phyloP scores from a whole-genome alignment of 2,113 vertebrate species.

The Mugil cephalus region DNA sequence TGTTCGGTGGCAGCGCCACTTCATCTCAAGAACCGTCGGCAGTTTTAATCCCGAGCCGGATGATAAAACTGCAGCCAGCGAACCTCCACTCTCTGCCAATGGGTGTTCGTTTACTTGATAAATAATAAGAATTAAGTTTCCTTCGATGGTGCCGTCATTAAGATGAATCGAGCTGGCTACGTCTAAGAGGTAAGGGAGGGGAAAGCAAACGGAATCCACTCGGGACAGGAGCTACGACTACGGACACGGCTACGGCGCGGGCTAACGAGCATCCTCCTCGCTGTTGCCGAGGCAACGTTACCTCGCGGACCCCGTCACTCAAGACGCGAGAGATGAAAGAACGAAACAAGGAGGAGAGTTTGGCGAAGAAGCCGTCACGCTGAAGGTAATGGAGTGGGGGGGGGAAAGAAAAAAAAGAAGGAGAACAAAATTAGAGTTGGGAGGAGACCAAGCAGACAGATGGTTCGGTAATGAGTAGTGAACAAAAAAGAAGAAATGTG shows the following conservation, averaged over 20 bases:
- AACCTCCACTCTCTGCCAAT: slow-evolving; percentile 30
- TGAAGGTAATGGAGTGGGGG: slow-evolving; percentile 76
- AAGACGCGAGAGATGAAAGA: slow-evolving; percentile 82
- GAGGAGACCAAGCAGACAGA: slow-evolving; percentile 43
- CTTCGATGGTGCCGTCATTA: slow-evolving; percentile 26
- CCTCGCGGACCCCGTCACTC: slow-evolving; percentile 83
- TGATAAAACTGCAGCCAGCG: slow-evolving; percentile 40
- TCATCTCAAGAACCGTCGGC: slow-evolving; percentile 21
- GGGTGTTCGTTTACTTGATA: slow-evolving; percentile 40
- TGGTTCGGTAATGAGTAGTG: slow-evolving; percentile 22
- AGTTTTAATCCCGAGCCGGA: slow-evolving; percentile 26
- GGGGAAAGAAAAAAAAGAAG: slow-evolving; percentile 63
- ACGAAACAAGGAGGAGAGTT: slow-evolving; percentile 86
- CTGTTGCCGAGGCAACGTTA: slow-evolving; percentile 78
- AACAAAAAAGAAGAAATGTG: slow-evolving; percentile 7
- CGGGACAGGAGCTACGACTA: slow-evolving; percentile 48
- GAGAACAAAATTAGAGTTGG: slow-evolving; percentile 66
- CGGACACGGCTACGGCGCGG: slow-evolving; percentile 11
- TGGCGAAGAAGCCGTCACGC: slow-evolving; percentile 88
- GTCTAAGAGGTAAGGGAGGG: slow-evolving; percentile 26
- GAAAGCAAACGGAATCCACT: not conserved
- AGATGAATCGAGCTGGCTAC: slow-evolving; percentile 41
- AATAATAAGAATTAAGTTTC: slow-evolving; percentile 48
- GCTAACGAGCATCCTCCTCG: slow-evolving; percentile 37
- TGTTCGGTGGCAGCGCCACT: slow-evolving; percentile 1